Evolutionary conservation across 2,797 vertebrate genomes (phyloP).

Genomic region (Urosaurus nigricauda): DNA sequence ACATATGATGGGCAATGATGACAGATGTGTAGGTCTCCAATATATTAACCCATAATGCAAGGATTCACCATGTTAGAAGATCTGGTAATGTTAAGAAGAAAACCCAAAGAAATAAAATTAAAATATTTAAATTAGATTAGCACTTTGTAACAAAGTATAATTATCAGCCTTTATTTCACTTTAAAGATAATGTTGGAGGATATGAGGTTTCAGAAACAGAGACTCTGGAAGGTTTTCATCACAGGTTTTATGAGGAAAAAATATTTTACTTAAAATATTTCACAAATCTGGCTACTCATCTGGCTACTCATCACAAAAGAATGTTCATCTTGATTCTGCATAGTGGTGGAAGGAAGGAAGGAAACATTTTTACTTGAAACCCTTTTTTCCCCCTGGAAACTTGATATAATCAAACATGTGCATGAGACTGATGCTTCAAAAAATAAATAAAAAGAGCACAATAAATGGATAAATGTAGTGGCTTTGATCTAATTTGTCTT

Average conservation of each 20-base stretch:
- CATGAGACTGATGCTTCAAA: not conserved
- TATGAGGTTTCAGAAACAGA: not conserved
- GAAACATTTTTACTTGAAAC: slow-evolving; percentile 8
- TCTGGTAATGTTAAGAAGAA: not conserved
- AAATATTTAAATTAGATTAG: not conserved
- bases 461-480: slow-evolving; percentile 15
- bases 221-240: not conserved
- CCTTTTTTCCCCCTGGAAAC: slow-evolving; percentile 10
- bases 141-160: not conserved
- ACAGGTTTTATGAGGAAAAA: not conserved
- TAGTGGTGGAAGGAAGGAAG: not conserved
- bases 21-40: not conserved
- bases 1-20: no score
- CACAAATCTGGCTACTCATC: not conserved
- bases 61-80: not conserved
- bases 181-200: not conserved
- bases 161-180: not conserved
- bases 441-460: not conserved
- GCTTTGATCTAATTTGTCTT: slow-evolving; percentile 67
- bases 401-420: slow-evolving; percentile 13
- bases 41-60: not conserved
- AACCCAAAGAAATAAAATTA: not conserved
- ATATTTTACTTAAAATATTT: not conserved
- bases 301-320: not conserved
- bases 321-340: slow-evolving; percentile 11